A percentile compares a stretch with the other conserved stretches of the same genome.
These are phyloP conservation scores for Andrena hattorfiana DNA, from an alignment of 2,888 invertebrate genomes.

Conservation along the genomic window DNA sequence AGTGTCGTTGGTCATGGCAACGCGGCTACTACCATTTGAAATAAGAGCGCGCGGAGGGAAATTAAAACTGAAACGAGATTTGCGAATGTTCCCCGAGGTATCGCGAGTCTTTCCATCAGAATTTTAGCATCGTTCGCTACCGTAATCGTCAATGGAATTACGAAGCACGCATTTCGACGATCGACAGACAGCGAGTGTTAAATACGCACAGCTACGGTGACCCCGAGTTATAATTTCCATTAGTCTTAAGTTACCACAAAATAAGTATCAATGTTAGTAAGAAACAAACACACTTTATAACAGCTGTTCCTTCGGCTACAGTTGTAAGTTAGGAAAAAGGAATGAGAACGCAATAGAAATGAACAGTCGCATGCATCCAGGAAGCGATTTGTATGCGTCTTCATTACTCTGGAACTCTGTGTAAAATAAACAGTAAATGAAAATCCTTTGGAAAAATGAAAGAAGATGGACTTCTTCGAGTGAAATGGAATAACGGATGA, in stretches of 20 bases:
- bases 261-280: conserved; percentile 25
- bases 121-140: not conserved
- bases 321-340: conserved; percentile 18
- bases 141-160: conserved; percentile 6
- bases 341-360: conserved; percentile 46
- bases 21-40: not conserved
- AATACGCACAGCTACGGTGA: conserved; percentile 4
- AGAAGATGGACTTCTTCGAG: conserved; percentile 12
- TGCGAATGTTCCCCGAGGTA: not conserved
- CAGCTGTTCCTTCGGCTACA: conserved; percentile 9
- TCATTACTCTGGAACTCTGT: conserved; percentile 76
- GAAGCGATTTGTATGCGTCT: conserved; percentile 56
- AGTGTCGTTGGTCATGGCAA: conserved; percentile 3
- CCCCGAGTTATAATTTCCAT: conserved; percentile 21
- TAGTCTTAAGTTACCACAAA: conserved; percentile 16
- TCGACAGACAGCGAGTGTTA: conserved; percentile 13
- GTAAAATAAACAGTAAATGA: conserved; percentile 43
- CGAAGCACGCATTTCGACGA: conserved; percentile 12
- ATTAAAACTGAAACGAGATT: conserved; percentile 2
- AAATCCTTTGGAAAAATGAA: conserved; percentile 18
- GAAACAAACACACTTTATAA: conserved; percentile 13
- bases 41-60: conserved; percentile 10
- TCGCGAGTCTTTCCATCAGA: conserved; percentile 8
- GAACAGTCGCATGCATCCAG: conserved; percentile 60
- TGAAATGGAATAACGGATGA: not conserved